phyloP scores from a whole-genome alignment of 2,888 invertebrate genomes.

The Caenorhabditis becei region DNA sequence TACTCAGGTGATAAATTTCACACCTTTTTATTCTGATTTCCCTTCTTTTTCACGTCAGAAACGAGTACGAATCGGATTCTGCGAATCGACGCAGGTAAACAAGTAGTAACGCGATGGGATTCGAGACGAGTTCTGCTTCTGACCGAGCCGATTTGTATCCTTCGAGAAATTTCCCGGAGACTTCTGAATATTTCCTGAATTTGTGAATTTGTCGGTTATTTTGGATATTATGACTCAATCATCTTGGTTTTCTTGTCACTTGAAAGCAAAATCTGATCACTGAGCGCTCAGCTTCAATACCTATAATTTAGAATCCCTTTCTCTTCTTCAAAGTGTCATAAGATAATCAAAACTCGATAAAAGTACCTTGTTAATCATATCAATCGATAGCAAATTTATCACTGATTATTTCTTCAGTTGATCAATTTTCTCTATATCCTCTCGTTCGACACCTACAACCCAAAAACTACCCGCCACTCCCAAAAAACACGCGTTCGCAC shows the following conservation, averaged over 20 bases:
- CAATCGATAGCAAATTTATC: no score
- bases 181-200: neutral
- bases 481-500: no score
- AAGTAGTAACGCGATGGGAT: neutral
- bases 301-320: no score
- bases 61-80: slow-evolving; percentile 21
- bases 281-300: no score
- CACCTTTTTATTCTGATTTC: slow-evolving; percentile 36
- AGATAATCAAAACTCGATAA: no score
- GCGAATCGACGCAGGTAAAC: slow-evolving; percentile 4
- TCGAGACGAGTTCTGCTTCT: neutral
- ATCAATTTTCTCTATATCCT: slow-evolving; percentile 15
- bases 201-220: no score
- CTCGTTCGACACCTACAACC: neutral
- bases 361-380: no score
- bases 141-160: neutral
- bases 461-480: no score
- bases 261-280: no score
- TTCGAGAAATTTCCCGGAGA: neutral
- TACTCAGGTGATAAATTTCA: slow-evolving; percentile 56
- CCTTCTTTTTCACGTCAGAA: neutral
- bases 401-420: slow-evolving; percentile 3
- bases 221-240: no score
- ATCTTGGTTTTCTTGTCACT: no score
- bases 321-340: no score